These are phyloP conservation scores for Scaptodrosophila lebanonensis DNA, from an alignment of 1,140 invertebrate species.

Conservation along the genomic window DNA sequence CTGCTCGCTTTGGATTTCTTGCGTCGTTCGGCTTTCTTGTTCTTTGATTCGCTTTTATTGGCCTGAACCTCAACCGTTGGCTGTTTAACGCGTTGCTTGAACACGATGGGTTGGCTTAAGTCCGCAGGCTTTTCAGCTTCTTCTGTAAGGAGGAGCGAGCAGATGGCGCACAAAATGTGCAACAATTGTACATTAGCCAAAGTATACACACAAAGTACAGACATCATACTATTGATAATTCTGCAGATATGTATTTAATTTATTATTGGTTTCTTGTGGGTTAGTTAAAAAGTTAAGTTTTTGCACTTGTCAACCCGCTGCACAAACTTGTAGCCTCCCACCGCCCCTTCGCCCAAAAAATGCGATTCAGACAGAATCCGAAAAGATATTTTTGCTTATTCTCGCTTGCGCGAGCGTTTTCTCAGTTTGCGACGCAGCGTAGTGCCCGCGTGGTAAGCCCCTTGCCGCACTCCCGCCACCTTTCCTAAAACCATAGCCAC, in stretches of 20 bases:
- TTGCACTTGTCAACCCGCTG: too few relatives aligned
- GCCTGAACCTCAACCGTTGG: slow-evolving; percentile 22
- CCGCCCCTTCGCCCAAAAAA: background rate
- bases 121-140: slow-evolving; percentile 63
- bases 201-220: background rate
- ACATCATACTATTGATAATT: too few relatives aligned
- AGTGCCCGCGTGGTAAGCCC: too few relatives aligned
- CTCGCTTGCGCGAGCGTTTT: slow-evolving; percentile 24
- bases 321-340: too few relatives aligned
- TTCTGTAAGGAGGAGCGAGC: slow-evolving; percentile 35
- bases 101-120: slow-evolving; percentile 62
- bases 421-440: slow-evolving; percentile 22
- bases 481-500: background rate
- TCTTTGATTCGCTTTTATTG: slow-evolving; percentile 9
- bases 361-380: slow-evolving; percentile 15
- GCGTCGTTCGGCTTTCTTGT: slow-evolving; percentile 31
- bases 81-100: slow-evolving; percentile 54
- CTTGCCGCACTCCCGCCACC: too few relatives aligned
- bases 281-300: too few relatives aligned
- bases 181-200: slow-evolving; percentile 6
- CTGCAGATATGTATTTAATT: too few relatives aligned
- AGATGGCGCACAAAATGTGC: background rate
- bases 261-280: too few relatives aligned
- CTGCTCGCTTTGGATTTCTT: slow-evolving; percentile 45
- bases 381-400: slow-evolving; percentile 26